phyloP scores from a whole-genome alignment of 2,888 invertebrate species.

The Drosophila merina region DNA sequence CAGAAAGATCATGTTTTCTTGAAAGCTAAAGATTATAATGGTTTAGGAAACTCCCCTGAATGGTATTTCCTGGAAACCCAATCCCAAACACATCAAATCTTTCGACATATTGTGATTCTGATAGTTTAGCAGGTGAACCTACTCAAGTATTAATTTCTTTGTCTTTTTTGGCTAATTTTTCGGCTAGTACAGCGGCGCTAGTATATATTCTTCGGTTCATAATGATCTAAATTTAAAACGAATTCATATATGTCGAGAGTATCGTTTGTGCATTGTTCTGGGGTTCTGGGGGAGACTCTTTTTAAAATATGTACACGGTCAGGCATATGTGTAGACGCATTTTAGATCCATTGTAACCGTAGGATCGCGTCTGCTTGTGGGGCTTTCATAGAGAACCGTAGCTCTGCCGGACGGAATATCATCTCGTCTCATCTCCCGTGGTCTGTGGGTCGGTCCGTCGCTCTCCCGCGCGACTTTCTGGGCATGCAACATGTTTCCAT shows the following conservation, averaged over 20 bases:
- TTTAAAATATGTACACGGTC: slow-evolving; percentile 34
- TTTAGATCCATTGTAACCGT: slow-evolving; percentile 51
- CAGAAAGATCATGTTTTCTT: background rate
- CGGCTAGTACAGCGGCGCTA: slow-evolving; percentile 29
- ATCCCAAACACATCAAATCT: background rate
- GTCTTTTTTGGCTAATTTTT: slow-evolving; percentile 10
- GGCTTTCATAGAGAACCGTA: slow-evolving; percentile 60
- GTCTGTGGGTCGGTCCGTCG: slow-evolving; percentile 8
- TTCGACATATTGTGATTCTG: background rate
- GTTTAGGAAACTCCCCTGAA: too few relatives aligned
- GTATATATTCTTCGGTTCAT: slow-evolving; percentile 33
- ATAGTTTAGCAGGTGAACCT: background rate
- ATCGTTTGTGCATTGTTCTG: slow-evolving; percentile 63
- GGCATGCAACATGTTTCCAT: slow-evolving; percentile 64
- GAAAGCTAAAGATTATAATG: background rate
- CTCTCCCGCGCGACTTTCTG: slow-evolving; percentile 62
- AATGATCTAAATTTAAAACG: slow-evolving; percentile 68
- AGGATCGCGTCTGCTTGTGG: slow-evolving; percentile 51
- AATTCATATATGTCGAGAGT: slow-evolving; percentile 50
- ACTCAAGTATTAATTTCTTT: slow-evolving; percentile 10
- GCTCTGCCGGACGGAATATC: slow-evolving; percentile 49
- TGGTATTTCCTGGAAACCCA: background rate
- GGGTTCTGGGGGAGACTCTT: slow-evolving; percentile 14
- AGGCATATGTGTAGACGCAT: slow-evolving; percentile 48
- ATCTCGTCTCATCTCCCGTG: slow-evolving; percentile 34